Evolutionary conservation across 1,140 invertebrate species (phyloP).

Genomic region (Drosophila subobscura): DNA sequence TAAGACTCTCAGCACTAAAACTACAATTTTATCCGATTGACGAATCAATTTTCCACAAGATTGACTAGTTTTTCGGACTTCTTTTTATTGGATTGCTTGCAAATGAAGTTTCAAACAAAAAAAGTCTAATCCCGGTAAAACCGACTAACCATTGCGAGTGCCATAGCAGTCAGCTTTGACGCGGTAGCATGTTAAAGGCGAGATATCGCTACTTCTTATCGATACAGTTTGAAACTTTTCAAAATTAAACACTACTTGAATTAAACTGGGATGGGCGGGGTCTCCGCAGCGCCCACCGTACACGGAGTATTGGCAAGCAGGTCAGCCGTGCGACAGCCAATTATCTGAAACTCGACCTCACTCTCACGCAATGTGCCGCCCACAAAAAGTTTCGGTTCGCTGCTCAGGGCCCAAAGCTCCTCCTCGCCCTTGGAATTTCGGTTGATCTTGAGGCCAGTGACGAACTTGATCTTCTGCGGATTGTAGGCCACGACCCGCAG

Average conservation of each 20-base stretch:
- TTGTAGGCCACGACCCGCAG: slow-evolving; percentile 83
- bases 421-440: slow-evolving; percentile 85
- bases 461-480: slow-evolving; percentile 86
- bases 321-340: slow-evolving; percentile 74
- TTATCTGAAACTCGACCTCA: slow-evolving; percentile 89
- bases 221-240: slow-evolving; percentile 7
- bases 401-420: slow-evolving; percentile 84
- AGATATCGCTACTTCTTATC: background rate
- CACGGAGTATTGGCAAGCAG: slow-evolving; percentile 69
- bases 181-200: slow-evolving; percentile 6
- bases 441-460: slow-evolving; percentile 88
- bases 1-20: no score
- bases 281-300: slow-evolving; percentile 45
- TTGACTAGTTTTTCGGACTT: no score
- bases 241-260: slow-evolving; percentile 5
- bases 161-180: background rate
- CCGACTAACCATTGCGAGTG: background rate
- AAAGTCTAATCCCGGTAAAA: no score
- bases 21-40: no score
- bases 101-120: no score
- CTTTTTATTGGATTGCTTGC: no score
- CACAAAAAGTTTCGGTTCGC: slow-evolving; percentile 86
- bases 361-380: slow-evolving; percentile 84
- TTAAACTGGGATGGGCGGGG: background rate
- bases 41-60: no score